Evolutionary conservation across 1,140 invertebrate genomes (phyloP).

Genomic region (Pseudomyrmex sp.): DNA sequence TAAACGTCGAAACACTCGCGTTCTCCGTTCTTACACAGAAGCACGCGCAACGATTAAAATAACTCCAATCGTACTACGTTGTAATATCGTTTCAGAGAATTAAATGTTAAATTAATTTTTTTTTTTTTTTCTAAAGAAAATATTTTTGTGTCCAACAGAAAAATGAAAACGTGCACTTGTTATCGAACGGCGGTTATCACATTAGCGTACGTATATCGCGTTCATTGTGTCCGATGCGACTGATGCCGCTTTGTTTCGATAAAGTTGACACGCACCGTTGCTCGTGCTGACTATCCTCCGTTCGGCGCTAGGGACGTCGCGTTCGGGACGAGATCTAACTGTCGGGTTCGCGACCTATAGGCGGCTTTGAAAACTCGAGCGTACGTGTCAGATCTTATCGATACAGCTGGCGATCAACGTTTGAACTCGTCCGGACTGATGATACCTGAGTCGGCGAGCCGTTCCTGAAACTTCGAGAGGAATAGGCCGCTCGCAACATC

Average conservation of each 20-base stretch:
- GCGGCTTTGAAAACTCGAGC: slow-evolving; percentile 73
- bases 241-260: slow-evolving; percentile 20
- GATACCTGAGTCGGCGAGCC: slow-evolving; percentile 66
- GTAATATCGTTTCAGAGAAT: no score
- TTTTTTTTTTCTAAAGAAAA: not conserved
- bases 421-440: slow-evolving; percentile 52
- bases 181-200: slow-evolving; percentile 16
- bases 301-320: slow-evolving; percentile 47
- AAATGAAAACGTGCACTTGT: slow-evolving; percentile 3
- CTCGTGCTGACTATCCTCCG: slow-evolving; percentile 20
- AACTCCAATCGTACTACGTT: not conserved
- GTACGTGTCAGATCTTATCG: slow-evolving; percentile 78
- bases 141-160: not conserved
- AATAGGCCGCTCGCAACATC: slow-evolving; percentile 32
- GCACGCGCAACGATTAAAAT: not conserved
- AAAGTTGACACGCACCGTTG: slow-evolving; percentile 44
- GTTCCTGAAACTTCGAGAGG: slow-evolving; percentile 65
- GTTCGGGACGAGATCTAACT: slow-evolving; percentile 51
- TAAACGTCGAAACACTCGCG: slow-evolving; percentile 15
- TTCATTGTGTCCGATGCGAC: not conserved
- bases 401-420: slow-evolving; percentile 65
- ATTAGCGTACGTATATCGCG: not conserved
- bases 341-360: slow-evolving; percentile 75
- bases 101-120: no score
- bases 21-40: not conserved